phyloP scores from a whole-genome alignment of 2,888 invertebrate genomes.

The Epicampocera succincta region DNA sequence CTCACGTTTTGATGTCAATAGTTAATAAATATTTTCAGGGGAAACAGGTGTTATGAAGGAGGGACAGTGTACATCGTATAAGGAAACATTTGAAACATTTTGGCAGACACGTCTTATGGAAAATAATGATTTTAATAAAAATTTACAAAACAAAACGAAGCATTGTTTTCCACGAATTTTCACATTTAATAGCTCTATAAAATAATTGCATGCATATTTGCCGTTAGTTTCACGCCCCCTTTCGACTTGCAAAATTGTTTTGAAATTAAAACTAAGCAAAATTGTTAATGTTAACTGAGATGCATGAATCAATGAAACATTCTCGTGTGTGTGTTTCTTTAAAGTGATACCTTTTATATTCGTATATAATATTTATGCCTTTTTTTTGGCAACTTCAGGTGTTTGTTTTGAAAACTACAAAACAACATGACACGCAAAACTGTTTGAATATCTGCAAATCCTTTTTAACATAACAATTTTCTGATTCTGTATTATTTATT shows the following conservation, averaged over 20 bases:
- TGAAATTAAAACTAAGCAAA: slow-evolving; percentile 25
- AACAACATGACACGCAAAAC: slow-evolving; percentile 30
- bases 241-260: slow-evolving; percentile 49
- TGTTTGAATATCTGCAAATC: slow-evolving; percentile 16
- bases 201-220: slow-evolving; percentile 76
- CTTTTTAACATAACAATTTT: not conserved
- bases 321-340: slow-evolving; percentile 70
- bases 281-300: slow-evolving; percentile 47
- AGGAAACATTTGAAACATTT: slow-evolving; percentile 46
- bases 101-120: too few relatives aligned
- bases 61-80: slow-evolving; percentile 3
- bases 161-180: slow-evolving; percentile 6
- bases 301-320: slow-evolving; percentile 70
- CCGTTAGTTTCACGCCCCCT: slow-evolving; percentile 73
- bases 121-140: slow-evolving; percentile 5
- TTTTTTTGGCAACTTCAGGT: slow-evolving; percentile 62
- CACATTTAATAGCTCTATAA: slow-evolving; percentile 14
- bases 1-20: slow-evolving; percentile 15
- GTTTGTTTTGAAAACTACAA: slow-evolving; percentile 49
- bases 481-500: not conserved
- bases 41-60: slow-evolving; percentile 57
- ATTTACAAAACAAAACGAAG: slow-evolving; percentile 10
- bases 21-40: slow-evolving; percentile 20
- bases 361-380: too few relatives aligned
- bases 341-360: slow-evolving; percentile 50